Evolutionary conservation across 2,113 vertebrate genomes (phyloP), one percentile per base, ranked within the genome.

Genomic region (Sorex fumeus): DNA sequence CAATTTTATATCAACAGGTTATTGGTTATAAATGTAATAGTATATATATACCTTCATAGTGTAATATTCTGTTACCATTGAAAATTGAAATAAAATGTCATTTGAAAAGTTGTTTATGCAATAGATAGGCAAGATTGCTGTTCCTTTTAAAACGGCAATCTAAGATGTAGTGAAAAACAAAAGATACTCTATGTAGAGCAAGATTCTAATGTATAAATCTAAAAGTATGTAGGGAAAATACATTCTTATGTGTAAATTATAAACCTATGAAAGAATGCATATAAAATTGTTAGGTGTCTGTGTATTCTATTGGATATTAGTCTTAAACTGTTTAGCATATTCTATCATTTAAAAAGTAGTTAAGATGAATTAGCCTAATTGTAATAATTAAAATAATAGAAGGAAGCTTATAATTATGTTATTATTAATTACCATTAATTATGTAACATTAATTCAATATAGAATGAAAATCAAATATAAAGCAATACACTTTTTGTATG

Each of bases 21-120:
- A 30, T 78, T 91, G 36, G 23, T 57, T 84, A n/a, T 6, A 10
- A 10, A 67, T 67, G 21, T 34, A 50, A 81, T 32, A 77, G 28
- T 23, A 10, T n/a, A n/a, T n/a, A n/a, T n/a, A n/a, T 74, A 53
- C 40, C 77, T 84, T 43, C 2, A 28, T 13, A 53, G 28, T 40
- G 1, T 78, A 62, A 47, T 45, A 32, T 64, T 32, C 10, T 50
- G 25, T 84, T 47, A 74, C 80, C 45, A 79, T 5, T 92, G 87
- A 88, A 92, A 69, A 93, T 36, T 69, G 53, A 90, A 69, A 81
- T 64, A 76, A 70, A 50, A 11, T 28, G 27, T 89, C 36, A 84
- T 62, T 76, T 77, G 62, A 45, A 77, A 91, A 87, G 45, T 34
- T 34, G 2, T 90, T 2, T 62, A 40, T 40, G 78, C 50, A 75